Evolutionary conservation across 1,140 invertebrate genomes (phyloP).

Genomic region (Apis florea): DNA sequence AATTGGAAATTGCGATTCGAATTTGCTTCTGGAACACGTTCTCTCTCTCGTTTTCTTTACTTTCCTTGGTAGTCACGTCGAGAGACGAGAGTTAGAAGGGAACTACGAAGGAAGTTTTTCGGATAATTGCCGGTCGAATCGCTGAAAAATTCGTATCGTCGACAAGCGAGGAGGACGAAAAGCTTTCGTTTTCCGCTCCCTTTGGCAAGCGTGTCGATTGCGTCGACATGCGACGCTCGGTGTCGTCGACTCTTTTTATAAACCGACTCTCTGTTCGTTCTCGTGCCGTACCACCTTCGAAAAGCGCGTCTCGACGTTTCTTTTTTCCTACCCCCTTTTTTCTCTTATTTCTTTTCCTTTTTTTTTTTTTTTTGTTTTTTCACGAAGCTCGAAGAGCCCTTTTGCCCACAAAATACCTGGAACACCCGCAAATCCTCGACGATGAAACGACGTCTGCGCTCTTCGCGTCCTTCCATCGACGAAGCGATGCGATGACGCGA

Average conservation of each 20-base stretch:
- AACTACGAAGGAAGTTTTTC: too few relatives aligned
- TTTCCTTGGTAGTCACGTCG: not conserved
- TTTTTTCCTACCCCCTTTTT: not conserved
- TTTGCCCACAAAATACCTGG: not conserved
- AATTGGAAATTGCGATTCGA: constrained; percentile 22
- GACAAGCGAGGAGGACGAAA: not conserved
- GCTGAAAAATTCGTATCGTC: too few relatives aligned
- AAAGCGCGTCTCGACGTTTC: constrained; percentile 11
- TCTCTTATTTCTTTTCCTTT: too few relatives aligned
- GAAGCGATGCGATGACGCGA: not conserved
- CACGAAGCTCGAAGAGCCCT: not conserved
- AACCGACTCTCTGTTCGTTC: constrained; percentile 6
- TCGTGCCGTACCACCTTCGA: not conserved
- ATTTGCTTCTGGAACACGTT: not conserved
- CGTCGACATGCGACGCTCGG: constrained; percentile 16
- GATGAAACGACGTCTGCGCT: not conserved
- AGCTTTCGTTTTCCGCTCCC: constrained; percentile 43
- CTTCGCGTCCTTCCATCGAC: not conserved
- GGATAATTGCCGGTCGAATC: too few relatives aligned
- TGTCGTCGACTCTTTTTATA: constrained; percentile 31
- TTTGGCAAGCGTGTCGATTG: constrained; percentile 53
- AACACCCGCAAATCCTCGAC: not conserved
- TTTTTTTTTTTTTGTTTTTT: too few relatives aligned
- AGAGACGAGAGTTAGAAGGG: too few relatives aligned
- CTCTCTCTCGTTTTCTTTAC: too few relatives aligned